A percentile compares a stretch with the other conserved stretches of the same genome.
Evolutionary conservation across 2,113 vertebrate genomes (phyloP).

Genomic region (Podarcis muralis): DNA sequence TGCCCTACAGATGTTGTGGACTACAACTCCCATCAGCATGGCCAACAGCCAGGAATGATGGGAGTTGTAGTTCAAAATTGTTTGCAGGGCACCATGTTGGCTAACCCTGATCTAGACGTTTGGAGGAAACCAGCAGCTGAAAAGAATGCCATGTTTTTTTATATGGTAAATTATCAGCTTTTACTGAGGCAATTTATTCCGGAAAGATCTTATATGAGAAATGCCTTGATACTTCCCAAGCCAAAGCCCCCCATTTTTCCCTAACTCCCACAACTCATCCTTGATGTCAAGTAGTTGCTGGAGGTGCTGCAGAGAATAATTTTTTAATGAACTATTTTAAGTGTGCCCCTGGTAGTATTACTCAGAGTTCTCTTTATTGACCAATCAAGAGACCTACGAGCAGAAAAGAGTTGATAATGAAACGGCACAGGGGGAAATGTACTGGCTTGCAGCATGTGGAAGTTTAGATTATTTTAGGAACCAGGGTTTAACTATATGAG

Average conservation of each 20-base stretch:
- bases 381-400: not conserved
- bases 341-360: not conserved
- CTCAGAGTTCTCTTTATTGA: slow-evolving; percentile 11
- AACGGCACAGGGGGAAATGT: not conserved
- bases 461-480: not conserved
- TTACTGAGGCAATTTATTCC: not conserved
- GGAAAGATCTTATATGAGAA: not conserved
- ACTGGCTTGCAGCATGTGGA: not conserved
- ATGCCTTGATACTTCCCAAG: not conserved
- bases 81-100: too few relatives aligned
- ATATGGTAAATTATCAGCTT: not conserved
- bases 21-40: too few relatives aligned
- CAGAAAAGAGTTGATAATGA: not conserved
- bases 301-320: not conserved
- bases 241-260: not conserved
- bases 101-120: too few relatives aligned
- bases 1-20: too few relatives aligned
- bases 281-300: slow-evolving; percentile 14
- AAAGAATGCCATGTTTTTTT: not conserved
- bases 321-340: slow-evolving; percentile 22
- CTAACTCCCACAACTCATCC: slow-evolving; percentile 1
- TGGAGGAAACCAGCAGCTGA: not conserved
- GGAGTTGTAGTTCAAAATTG: too few relatives aligned
- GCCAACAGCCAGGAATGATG: too few relatives aligned
- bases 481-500: not conserved